Conservation (phyloP, 2,888 invertebrate species). For the Drosophila histrio region DNA sequence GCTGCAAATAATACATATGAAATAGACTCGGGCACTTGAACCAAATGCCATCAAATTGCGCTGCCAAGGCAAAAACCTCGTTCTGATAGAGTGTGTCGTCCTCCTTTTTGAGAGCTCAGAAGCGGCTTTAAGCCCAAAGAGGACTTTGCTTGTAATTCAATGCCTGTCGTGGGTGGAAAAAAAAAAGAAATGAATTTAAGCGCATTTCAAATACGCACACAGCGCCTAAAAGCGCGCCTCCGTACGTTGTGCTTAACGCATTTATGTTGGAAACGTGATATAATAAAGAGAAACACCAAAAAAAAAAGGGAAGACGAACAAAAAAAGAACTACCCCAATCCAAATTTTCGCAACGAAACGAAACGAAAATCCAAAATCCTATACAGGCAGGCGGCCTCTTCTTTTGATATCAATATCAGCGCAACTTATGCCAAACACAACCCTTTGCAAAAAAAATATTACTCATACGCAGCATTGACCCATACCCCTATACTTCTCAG, state of each 20-base stretch:
- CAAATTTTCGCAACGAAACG: constrained; percentile 17
- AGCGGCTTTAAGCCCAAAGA: constrained; percentile 55
- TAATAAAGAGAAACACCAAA: constrained; percentile 69
- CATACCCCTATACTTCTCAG: not conserved
- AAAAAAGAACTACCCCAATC: constrained; percentile 27
- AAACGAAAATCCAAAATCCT: constrained; percentile 51
- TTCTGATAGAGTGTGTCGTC: constrained; percentile 35
- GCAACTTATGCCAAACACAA: constrained; percentile 47
- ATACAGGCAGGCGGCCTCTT: constrained; percentile 28
- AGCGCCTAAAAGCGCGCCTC: constrained; percentile 55
- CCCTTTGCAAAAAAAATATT: constrained; percentile 64
- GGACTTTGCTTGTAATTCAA: constrained; percentile 65
- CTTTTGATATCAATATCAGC: constrained; percentile 71
- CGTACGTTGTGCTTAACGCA: constrained; percentile 71
- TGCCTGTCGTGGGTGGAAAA: constrained; percentile 48
- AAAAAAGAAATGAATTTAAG: constrained; percentile 68
- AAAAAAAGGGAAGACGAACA: constrained; percentile 6
- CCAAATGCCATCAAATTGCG: constrained; percentile 71
- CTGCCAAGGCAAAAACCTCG: constrained; percentile 36
- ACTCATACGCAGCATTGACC: constrained; percentile 65
- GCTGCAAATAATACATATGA: constrained; percentile 62
- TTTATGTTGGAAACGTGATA: constrained; percentile 80
- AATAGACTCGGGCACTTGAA: constrained; percentile 63
- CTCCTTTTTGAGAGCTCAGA: constrained; percentile 23
- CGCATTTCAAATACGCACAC: constrained; percentile 70